Base-by-base conservation (phyloP, 2,888 invertebrate species). In the Stramonita haemastoma region DNA sequence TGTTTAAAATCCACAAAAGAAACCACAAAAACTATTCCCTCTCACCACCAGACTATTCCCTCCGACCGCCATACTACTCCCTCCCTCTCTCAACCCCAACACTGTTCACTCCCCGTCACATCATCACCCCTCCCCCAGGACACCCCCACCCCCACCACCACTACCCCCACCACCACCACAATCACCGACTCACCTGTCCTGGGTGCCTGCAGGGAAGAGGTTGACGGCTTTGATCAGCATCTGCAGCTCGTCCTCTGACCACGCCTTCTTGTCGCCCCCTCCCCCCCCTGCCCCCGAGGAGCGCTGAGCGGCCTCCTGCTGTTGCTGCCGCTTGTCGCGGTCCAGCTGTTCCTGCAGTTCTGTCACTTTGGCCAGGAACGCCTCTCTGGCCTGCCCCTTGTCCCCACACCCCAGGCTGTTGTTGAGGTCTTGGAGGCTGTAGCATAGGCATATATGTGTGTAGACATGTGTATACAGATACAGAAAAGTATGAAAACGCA, bases 151-250 rank as follows among this genome's bases (percentile, higher is more conserved):
- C 60, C 60, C 22, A 22, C 4, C 46, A 4, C 32, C 34, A 36
- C 32, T n/a, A 36, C 19, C 46, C 29, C 36, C n/a, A 15, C 8
- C 36, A 81, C 90, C 90, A 70, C 70, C 19, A 19, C 70, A 13
- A 8, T 32, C 32, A 8, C 13, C 17, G 1, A 0, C 46, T 89
- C 91, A 97, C 94, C 98, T 97, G 95, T 98, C 98, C 94, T 97
- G 98, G 0, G 99, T 99, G 29, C 98, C 99, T 13, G 99, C 99
- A 0, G 99, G 99, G 96, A 99, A 99, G 8, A 99, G 96, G 96
- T 99, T 99, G 0, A 99, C 99, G 34, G 99, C 99, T 96, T 99
- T 99, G 88, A 99, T 98, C 5, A 99, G 97, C 85, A 98, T 96
- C 95, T 98, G 98, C 34, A 98, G 97, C 95, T 98, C 98, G 91